These are phyloP conservation scores for Orius laevigatus DNA, from an alignment of 1,140 invertebrate genomes.

Conservation along the genomic window DNA sequence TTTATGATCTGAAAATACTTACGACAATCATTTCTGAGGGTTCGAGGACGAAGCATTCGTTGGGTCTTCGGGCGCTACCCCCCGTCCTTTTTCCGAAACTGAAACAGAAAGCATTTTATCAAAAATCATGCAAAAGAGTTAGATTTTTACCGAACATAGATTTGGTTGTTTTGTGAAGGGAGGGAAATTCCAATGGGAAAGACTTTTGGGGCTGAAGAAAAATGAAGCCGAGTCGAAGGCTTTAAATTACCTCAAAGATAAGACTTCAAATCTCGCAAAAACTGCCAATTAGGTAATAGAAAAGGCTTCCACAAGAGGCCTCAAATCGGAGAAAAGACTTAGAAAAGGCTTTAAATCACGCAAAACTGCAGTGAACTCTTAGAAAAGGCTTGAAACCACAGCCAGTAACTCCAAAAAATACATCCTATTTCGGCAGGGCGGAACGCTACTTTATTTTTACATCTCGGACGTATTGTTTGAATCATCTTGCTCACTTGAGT, in stretches of 20 bases:
- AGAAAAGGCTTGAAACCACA: too few relatives aligned
- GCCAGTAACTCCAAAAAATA: too few relatives aligned
- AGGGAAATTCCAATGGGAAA: neutral
- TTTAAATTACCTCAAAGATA: neutral
- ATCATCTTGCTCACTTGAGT: too few relatives aligned
- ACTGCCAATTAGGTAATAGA: neutral
- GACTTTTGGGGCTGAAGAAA: neutral
- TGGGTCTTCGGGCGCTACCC: slow-evolving; percentile 49
- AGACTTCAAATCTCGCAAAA: neutral
- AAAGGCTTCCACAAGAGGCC: too few relatives aligned
- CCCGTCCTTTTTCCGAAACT: slow-evolving; percentile 71
- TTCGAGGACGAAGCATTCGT: slow-evolving; percentile 73
- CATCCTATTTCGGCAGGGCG: too few relatives aligned
- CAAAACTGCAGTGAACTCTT: too few relatives aligned
- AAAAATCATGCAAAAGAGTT: slow-evolving; percentile 11
- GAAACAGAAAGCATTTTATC: slow-evolving; percentile 31
- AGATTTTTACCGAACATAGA: too few relatives aligned
- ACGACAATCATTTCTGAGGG: slow-evolving; percentile 81
- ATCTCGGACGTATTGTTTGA: too few relatives aligned
- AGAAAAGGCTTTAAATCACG: too few relatives aligned
- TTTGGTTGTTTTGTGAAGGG: neutral
- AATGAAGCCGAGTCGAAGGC: neutral
- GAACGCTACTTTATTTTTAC: too few relatives aligned
- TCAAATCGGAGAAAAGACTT: too few relatives aligned
- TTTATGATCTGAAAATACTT: slow-evolving; percentile 26